Base-by-base conservation (phyloP, 2,113 vertebrate genomes). In the Arvicanthis niloticus region DNA sequence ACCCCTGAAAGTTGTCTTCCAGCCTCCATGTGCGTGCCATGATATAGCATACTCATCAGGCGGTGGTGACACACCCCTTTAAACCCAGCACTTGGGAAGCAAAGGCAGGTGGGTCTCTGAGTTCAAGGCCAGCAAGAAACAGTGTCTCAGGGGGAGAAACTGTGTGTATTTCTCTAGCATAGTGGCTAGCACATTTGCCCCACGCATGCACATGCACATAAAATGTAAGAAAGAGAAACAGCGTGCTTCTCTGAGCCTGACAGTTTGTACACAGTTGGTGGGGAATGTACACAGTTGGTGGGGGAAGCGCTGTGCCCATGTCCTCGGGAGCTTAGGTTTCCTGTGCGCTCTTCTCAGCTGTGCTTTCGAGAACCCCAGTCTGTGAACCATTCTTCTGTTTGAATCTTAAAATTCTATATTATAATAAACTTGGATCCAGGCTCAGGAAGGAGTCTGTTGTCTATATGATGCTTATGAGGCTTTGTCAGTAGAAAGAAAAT, bases 391-490 rank as follows among this genome's bases (percentile, higher is more conserved):
- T 40, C 4, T 53, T 40, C 34, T 73, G 2, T 37, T 48, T 34
- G 42, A 16, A 12, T 53, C 24, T 2, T 1, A 70, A 58, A 24
- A 11, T 11, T 37, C n/a, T 10, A 0, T 40, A 12, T 75, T 42
- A 12, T 48, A n/a, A 11, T 58, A 31, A 24, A 65, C n/a, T n/a
- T 45, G 48, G 13, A 1, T 31, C 9, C 21, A n/a, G 56, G 51
- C 29, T 62, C 31, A 40, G 9, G 17, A 56, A 40, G 9, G 17
- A 56, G 24, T 34, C 72, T 12, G 0, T 48, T 40, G 40, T 34
- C 0, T n/a, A 2, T 16, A 19, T 34, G 31, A 21, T 58, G 53
- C 31, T 21, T n/a, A 42, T 10, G 45, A 62, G 77, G 62, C n/a
- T 65, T n/a, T 76, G 60, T 88, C 81, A 3, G 67, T 26, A 60